Evolutionary conservation across 2,888 invertebrate species (phyloP).

Genomic region (Cistogaster globosa): DNA sequence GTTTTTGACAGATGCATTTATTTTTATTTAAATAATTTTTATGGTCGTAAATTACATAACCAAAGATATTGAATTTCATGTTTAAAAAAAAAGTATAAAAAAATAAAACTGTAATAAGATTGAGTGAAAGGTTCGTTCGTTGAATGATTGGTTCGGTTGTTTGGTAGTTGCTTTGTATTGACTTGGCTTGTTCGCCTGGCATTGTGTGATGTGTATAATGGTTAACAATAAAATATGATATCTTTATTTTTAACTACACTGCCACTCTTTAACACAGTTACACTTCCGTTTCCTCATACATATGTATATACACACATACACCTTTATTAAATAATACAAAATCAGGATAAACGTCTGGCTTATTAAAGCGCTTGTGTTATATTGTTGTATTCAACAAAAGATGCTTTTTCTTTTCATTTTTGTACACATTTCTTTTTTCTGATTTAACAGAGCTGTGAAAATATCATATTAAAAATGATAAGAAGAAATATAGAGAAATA

Average conservation of each 20-base stretch:
- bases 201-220: slow-evolving; percentile 34
- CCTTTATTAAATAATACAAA: slow-evolving; percentile 34
- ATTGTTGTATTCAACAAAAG: slow-evolving; percentile 49
- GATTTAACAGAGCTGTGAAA: slow-evolving; percentile 20
- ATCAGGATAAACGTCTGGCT: slow-evolving; percentile 50
- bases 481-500: background rate
- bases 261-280: background rate
- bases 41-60: slow-evolving; percentile 64
- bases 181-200: slow-evolving; percentile 52
- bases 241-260: slow-evolving; percentile 58
- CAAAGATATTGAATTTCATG: slow-evolving; percentile 64
- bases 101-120: slow-evolving; percentile 54
- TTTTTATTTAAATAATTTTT: slow-evolving; percentile 68
- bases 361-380: slow-evolving; percentile 32
- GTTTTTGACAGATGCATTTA: slow-evolving; percentile 66
- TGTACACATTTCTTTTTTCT: slow-evolving; percentile 5
- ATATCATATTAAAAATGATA: slow-evolving; percentile 7
- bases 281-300: background rate
- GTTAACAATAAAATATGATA: slow-evolving; percentile 65
- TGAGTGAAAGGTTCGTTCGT: slow-evolving; percentile 21
- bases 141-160: slow-evolving; percentile 26
- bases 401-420: slow-evolving; percentile 27
- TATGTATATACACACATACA: background rate
- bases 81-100: slow-evolving; percentile 6
- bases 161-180: slow-evolving; percentile 25